Evolutionary conservation across 2,113 vertebrate genomes (phyloP).

Genomic region (Poeciliopsis turrubarensis): DNA sequence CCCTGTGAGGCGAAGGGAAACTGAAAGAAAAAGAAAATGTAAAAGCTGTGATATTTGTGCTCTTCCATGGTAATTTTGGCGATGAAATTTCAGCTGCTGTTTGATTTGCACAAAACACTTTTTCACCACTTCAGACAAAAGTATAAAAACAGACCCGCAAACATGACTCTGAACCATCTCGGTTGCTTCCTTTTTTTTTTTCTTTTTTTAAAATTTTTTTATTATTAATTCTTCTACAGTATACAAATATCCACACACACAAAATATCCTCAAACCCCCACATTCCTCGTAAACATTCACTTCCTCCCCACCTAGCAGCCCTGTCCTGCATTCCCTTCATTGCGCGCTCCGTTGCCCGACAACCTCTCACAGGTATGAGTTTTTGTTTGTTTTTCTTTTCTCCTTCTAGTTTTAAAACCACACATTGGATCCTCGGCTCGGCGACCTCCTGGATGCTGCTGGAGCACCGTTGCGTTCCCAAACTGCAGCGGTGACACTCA

Average conservation of each 20-base stretch:
- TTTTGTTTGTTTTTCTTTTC: background rate
- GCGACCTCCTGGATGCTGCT: background rate
- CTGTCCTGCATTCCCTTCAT: slow-evolving; percentile 45
- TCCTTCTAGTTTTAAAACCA: slow-evolving; percentile 21
- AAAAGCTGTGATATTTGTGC: background rate
- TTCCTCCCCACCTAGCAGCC: slow-evolving; percentile 47
- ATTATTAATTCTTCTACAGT: slow-evolving; percentile 89
- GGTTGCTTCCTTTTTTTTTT: slow-evolving; percentile 24
- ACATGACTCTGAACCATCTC: slow-evolving; percentile 29
- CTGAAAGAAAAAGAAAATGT: background rate
- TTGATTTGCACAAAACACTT: too few relatives aligned
- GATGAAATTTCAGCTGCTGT: too few relatives aligned
- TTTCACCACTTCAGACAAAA: background rate
- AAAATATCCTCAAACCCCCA: slow-evolving; percentile 74
- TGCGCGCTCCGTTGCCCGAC: slow-evolving; percentile 46
- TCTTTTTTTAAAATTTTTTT: slow-evolving; percentile 67
- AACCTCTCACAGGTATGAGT: slow-evolving; percentile 17
- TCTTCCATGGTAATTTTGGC: background rate
- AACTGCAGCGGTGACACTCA: slow-evolving; percentile 33
- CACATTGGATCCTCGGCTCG: slow-evolving; percentile 8
- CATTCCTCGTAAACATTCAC: slow-evolving; percentile 75
- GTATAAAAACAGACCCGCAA: slow-evolving; percentile 2
- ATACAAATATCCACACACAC: slow-evolving; percentile 91
- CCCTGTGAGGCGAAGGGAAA: background rate
- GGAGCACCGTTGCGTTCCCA: background rate